phyloP scores from a whole-genome alignment of 1,140 invertebrate species.

The Dendroctonus ponderosae region DNA sequence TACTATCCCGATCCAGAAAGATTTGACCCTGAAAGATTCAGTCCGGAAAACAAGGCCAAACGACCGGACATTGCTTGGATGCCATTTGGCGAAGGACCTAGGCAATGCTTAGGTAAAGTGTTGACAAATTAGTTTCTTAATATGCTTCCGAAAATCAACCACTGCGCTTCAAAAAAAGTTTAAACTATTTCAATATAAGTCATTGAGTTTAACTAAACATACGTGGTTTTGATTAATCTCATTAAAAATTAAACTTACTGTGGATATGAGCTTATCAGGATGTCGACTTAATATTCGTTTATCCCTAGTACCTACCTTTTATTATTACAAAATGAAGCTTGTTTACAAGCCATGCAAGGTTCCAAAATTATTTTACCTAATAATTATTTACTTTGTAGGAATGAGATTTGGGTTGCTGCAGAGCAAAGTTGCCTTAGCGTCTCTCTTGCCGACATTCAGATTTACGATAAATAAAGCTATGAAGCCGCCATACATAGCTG shows the following conservation, averaged over 20 bases:
- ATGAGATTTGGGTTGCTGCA: slow-evolving; percentile 9
- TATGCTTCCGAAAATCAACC: background rate
- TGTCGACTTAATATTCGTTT: too few relatives aligned
- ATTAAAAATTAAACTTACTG: too few relatives aligned
- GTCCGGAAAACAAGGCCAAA: slow-evolving; percentile 46
- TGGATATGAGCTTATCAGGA: too few relatives aligned
- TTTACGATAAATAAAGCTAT: slow-evolving; percentile 6
- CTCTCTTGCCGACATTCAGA: background rate
- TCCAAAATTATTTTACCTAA: background rate
- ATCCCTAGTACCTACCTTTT: background rate
- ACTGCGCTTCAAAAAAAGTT: too few relatives aligned
- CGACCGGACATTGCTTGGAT: slow-evolving; percentile 54
- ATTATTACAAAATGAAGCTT: background rate
- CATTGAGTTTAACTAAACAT: too few relatives aligned
- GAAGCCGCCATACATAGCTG: background rate
- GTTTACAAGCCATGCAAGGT: too few relatives aligned
- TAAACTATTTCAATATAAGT: too few relatives aligned
- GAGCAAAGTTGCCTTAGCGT: background rate
- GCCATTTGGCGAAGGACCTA: slow-evolving; percentile 59
- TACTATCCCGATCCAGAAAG: slow-evolving; percentile 57
- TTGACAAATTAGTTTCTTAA: background rate
- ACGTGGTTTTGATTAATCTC: too few relatives aligned
- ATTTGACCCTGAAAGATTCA: slow-evolving; percentile 59
- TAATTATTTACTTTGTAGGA: slow-evolving; percentile 1
- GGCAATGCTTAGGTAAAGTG: slow-evolving; percentile 56